Conservation (phyloP, 2,888 invertebrate genomes). For the Apodemia mormo region DNA sequence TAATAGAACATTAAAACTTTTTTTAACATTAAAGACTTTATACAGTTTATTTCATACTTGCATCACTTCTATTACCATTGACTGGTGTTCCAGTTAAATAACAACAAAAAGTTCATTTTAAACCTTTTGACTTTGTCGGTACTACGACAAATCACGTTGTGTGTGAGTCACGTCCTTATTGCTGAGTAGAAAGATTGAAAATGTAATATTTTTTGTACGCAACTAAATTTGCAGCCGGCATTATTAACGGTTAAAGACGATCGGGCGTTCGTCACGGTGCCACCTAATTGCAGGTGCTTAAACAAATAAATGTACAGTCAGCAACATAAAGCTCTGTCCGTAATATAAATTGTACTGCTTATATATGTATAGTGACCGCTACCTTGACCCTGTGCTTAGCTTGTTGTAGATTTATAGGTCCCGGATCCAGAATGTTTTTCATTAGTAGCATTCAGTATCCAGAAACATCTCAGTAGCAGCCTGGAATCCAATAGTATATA, state of each 20-base stretch:
- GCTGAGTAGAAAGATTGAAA: neutral
- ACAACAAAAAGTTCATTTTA: conserved; percentile 2
- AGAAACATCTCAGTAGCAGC: no score
- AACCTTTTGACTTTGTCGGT: conserved; percentile 11
- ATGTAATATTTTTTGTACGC: neutral
- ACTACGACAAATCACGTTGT: neutral
- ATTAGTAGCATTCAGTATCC: no score
- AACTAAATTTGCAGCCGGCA: conserved; percentile 6
- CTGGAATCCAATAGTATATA: no score
- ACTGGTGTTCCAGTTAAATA: conserved; percentile 8
- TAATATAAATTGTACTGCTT: no score
- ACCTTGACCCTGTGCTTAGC: no score
- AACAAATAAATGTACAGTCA: conserved; percentile 40
- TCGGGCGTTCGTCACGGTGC: conserved; percentile 41
- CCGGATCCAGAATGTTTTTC: no score
- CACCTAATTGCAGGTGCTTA: conserved; percentile 45
- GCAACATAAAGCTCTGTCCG: neutral
- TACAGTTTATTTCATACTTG: conserved; percentile 3
- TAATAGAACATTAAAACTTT: neutral
- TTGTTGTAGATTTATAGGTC: no score
- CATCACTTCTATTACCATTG: conserved; percentile 6
- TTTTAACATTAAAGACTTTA: neutral
- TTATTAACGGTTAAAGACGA: conserved; percentile 32
- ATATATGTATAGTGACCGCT: no score
- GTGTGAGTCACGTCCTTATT: neutral